Percentiles rank a stretch among this genome's conserved stretches.
These are phyloP conservation scores for Trinorchestia longiramus DNA, from an alignment of 1,140 invertebrate genomes.

Conservation along the genomic window DNA sequence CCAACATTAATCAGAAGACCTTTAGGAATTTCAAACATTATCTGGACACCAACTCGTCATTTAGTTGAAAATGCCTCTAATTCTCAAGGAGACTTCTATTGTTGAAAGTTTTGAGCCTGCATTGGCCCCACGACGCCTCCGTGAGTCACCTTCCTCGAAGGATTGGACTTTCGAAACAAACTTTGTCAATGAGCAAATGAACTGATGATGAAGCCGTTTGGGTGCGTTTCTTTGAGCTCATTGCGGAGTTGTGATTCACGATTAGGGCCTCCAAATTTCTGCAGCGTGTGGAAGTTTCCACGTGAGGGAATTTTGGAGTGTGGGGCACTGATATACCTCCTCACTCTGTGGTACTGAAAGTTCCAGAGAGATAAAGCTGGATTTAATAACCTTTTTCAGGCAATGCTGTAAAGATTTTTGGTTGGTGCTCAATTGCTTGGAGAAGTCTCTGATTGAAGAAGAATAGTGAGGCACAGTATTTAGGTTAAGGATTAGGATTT, in stretches of 20 bases:
- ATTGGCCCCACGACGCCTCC: not conserved
- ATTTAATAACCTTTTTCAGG: not conserved
- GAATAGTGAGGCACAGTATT: not conserved
- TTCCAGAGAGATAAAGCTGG: not conserved
- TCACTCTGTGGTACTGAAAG: not conserved
- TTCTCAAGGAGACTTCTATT: not conserved
- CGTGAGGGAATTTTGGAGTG: not conserved
- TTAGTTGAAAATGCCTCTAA: not conserved
- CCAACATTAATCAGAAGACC: not conserved
- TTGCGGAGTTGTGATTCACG: slow-evolving; percentile 42
- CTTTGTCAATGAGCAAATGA: slow-evolving; percentile 40
- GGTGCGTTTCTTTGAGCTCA: not conserved
- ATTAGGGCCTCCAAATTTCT: not conserved
- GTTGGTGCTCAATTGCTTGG: not conserved
- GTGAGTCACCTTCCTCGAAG: not conserved
- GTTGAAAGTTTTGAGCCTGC: slow-evolving; percentile 12
- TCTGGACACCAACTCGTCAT: not conserved
- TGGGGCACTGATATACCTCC: not conserved
- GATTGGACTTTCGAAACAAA: slow-evolving; percentile 43
- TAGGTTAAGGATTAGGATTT: not conserved
- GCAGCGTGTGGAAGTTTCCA: not conserved
- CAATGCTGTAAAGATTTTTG: not conserved
- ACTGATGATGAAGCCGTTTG: slow-evolving; percentile 30
- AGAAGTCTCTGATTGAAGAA: not conserved
- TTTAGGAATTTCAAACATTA: not conserved